Conservation (phyloP, 2,888 invertebrate species). For the Eretmocerus hayati region DNA sequence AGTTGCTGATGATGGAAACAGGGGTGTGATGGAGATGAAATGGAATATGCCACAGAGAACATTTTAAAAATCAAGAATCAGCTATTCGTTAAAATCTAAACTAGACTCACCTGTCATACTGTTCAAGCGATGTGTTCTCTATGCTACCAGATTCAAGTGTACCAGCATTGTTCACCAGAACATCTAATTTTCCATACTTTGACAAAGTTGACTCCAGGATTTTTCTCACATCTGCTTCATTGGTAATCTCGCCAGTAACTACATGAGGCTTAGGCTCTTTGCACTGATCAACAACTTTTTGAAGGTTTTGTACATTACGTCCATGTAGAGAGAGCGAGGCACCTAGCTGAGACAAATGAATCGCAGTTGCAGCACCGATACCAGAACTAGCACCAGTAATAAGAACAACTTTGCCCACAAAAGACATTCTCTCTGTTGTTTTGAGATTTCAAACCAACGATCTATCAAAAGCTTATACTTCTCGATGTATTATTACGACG, state of each 20-base stretch:
- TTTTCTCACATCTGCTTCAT: slow-evolving; percentile 64
- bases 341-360: slow-evolving; percentile 67
- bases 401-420: slow-evolving; percentile 66
- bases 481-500: too few relatives aligned
- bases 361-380: slow-evolving; percentile 75
- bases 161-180: slow-evolving; percentile 88
- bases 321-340: slow-evolving; percentile 68
- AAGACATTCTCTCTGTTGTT: too few relatives aligned
- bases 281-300: slow-evolving; percentile 50
- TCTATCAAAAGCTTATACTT: too few relatives aligned
- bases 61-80: too few relatives aligned
- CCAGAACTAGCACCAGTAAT: slow-evolving; percentile 80
- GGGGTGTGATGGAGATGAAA: too few relatives aligned
- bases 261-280: slow-evolving; percentile 51
- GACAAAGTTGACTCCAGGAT: slow-evolving; percentile 67
- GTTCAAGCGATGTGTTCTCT: slow-evolving; percentile 77
- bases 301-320: slow-evolving; percentile 59
- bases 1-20: neutral
- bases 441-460: too few relatives aligned
- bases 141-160: slow-evolving; percentile 74
- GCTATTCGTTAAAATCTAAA: neutral
- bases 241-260: slow-evolving; percentile 65
- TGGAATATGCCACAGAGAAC: too few relatives aligned
- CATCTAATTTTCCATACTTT: slow-evolving; percentile 70
- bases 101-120: slow-evolving; percentile 62